A percentile compares a stretch with the other conserved stretches of the same genome.
Conservation (phyloP, 2,888 invertebrate genomes). For the Epirrita christyi region DNA sequence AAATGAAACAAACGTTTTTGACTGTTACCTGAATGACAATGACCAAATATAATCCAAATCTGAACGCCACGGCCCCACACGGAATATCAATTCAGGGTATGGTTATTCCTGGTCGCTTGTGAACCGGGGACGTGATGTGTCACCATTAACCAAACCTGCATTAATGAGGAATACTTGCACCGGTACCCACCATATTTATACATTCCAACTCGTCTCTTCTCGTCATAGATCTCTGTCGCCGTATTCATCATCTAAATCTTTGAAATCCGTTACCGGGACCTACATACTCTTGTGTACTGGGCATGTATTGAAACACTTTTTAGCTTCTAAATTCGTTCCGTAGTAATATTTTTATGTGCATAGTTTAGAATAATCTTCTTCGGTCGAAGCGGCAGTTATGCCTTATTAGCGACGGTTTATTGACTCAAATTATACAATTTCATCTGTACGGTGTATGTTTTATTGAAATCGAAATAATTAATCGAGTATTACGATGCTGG, state of each 20-base stretch:
- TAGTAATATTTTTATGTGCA: slow-evolving; percentile 66
- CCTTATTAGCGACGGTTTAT: slow-evolving; percentile 76
- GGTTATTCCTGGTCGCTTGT: slow-evolving; percentile 73
- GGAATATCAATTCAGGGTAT: slow-evolving; percentile 73
- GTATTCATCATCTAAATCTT: slow-evolving; percentile 40
- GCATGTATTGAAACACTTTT: slow-evolving; percentile 50
- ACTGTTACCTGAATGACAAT: slow-evolving; percentile 76
- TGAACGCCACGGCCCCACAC: slow-evolving; percentile 75
- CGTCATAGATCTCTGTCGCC: slow-evolving; percentile 15
- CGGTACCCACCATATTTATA: slow-evolving; percentile 56
- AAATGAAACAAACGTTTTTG: slow-evolving; percentile 72
- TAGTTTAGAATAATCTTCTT: slow-evolving; percentile 59
- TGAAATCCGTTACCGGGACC: slow-evolving; percentile 46
- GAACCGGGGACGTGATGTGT: slow-evolving; percentile 81
- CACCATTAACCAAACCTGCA: slow-evolving; percentile 78
- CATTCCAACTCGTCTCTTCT: slow-evolving; percentile 44
- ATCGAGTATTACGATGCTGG: slow-evolving; percentile 83
- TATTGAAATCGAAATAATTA: slow-evolving; percentile 82
- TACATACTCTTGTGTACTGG: slow-evolving; percentile 53
- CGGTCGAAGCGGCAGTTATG: slow-evolving; percentile 64
- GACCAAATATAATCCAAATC: slow-evolving; percentile 82
- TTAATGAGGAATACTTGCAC: slow-evolving; percentile 73
- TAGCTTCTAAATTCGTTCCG: slow-evolving; percentile 61
- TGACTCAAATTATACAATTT: slow-evolving; percentile 78
- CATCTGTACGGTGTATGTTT: slow-evolving; percentile 77